phyloP scores from a whole-genome alignment of 2,113 vertebrate genomes.

The Zosterops pallidus region DNA sequence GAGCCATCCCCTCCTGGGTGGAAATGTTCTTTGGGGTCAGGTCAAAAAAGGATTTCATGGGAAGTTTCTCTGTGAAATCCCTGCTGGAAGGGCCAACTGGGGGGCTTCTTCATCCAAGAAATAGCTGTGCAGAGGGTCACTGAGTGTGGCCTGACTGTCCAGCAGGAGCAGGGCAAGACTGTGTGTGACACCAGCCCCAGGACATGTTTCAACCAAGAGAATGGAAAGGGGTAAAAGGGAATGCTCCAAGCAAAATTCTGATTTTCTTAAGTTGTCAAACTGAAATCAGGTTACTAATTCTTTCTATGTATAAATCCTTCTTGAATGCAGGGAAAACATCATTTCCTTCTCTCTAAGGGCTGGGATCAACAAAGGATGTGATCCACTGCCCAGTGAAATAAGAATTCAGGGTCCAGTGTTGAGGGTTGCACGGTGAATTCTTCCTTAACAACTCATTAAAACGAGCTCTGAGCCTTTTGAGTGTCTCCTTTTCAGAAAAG shows the following conservation, averaged over 20 bases:
- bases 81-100: neutral
- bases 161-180: neutral
- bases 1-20: neutral
- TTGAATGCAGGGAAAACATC: accelerated
- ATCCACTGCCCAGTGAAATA: neutral
- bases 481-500: neutral
- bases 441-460: neutral
- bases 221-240: neutral
- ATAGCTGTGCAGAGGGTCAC: neutral
- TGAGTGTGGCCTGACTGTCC: neutral
- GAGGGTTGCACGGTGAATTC: accelerated
- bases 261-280: neutral
- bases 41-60: neutral
- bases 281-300: neutral
- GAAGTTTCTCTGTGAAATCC: neutral
- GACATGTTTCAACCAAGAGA: neutral
- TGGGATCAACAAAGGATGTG: neutral
- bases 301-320: neutral
- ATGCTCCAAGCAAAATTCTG: neutral
- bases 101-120: slow-evolving; percentile 19
- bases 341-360: neutral
- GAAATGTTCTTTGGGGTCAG: neutral
- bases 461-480: neutral
- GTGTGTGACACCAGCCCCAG: neutral
- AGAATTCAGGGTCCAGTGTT: neutral